Evolutionary conservation across 1,140 invertebrate species (phyloP).

Genomic region (Polypedilum vanderplanki): DNA sequence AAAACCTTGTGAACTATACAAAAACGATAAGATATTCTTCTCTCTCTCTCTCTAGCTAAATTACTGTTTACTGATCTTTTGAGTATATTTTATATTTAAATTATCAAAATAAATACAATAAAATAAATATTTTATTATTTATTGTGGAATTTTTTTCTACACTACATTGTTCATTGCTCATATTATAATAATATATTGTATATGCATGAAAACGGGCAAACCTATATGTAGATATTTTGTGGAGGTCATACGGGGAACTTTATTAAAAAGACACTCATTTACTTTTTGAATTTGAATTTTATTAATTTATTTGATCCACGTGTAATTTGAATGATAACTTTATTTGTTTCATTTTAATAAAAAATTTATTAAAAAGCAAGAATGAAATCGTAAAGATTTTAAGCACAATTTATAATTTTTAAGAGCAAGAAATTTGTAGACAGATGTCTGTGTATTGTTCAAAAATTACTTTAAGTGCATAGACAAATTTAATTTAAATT

Average conservation of each 20-base stretch:
- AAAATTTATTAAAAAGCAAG: too few species aligned
- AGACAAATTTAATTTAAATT: not conserved
- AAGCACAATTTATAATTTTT: too few species aligned
- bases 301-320: not conserved
- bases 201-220: constrained; percentile 1
- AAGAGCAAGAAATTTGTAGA: too few species aligned
- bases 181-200: not conserved
- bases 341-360: constrained; percentile 2
- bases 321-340: constrained; percentile 1
- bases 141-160: constrained; percentile 4
- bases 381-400: too few species aligned
- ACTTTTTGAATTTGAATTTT: too few species aligned
- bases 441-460: too few species aligned
- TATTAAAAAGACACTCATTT: too few species aligned
- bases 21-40: not conserved
- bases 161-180: constrained; percentile 15
- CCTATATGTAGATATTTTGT: not conserved
- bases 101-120: constrained; percentile 27
- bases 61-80: constrained; percentile 17
- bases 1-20: constrained; percentile 21
- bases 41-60: not conserved
- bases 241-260: not conserved
- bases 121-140: constrained; percentile 25
- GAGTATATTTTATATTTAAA: constrained; percentile 14
- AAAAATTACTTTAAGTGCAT: too few species aligned